A percentile compares a stretch with the other conserved stretches of the same genome.
Conservation (phyloP, 2,113 vertebrate genomes). For the Lasiurus borealis region DNA sequence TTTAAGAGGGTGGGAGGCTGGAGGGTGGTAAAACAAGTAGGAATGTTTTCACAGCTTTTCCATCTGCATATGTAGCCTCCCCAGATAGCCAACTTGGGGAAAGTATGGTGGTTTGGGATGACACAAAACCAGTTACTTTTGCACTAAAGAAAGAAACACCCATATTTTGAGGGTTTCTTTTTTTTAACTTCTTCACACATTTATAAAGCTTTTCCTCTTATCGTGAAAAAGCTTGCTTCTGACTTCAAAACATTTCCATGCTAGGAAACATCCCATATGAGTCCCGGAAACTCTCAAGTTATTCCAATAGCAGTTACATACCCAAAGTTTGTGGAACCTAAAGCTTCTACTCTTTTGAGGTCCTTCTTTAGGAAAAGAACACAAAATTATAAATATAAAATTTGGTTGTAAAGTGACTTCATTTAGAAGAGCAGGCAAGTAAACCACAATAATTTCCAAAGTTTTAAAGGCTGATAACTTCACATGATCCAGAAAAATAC, state of each 20-base stretch:
- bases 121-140: not conserved
- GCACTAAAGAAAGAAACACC: not conserved
- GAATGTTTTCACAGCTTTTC: not conserved
- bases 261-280: not conserved
- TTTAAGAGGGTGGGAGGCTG: too few species aligned
- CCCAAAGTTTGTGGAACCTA: not conserved
- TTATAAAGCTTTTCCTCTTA: not conserved
- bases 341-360: not conserved
- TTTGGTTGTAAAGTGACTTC: not conserved
- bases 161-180: not conserved
- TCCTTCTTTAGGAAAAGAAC: not conserved
- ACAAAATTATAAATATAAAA: constrained; percentile 7
- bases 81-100: not conserved
- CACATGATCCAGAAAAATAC: not conserved
- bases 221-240: not conserved
- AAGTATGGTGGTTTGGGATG: not conserved
- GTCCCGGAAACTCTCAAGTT: not conserved
- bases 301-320: not conserved
- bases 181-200: not conserved
- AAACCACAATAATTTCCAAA: not conserved
- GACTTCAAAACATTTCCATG: not conserved
- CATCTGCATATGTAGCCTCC: not conserved
- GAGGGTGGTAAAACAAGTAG: not conserved
- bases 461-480: not conserved
- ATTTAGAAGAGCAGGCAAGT: not conserved